Base-by-base conservation (phyloP, 2,888 invertebrate genomes). In the Brassicogethes aeneus region DNA sequence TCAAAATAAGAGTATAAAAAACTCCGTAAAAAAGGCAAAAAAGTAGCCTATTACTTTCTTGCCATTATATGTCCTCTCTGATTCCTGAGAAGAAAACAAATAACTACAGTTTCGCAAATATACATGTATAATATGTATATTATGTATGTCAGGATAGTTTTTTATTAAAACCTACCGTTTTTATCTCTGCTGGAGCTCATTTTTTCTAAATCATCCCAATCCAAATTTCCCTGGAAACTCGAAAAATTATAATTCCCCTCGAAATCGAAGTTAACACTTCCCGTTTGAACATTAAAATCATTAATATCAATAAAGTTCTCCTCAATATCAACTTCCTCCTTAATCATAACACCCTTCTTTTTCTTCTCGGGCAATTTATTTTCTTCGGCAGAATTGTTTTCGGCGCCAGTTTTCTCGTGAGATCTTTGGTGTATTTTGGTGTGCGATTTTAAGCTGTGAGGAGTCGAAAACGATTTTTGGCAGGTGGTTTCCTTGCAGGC, bases 361-460 rank as follows among this genome's bases (percentile, higher is more conserved):
- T 16, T 7, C 5, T 14, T n/a, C 10, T 37, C 23, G 10, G 16
- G 8, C n/a, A n/a, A n/a, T n/a, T n/a, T n/a, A 23, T 36, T 23
- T 12, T 35, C 17, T 3, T 12, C 13, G 3, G 5, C 7, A n/a
- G 13, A 12, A 3, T 40, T 14, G 16, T 35, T n/a, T 2, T 17
- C 17, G 17, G 14, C 23, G 7, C 29, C 15, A 16, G 16, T 23
- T 10, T 36, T 30, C 7, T 40, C 36, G 2, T 34, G 23, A 7
- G 23, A 23, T 23, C 10, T 74, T 61, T 79, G 78, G 57, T 91
- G 90, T 39, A 82, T 84, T 62, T 77, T 80, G 32, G 80, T 74
- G 59, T 92, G 91, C 30, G 84, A 80, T 58, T 85, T 85, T 2
- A 91, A 69, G 60, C 86, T 88, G 56, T 89, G 85, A n/a, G 83